phyloP scores from a whole-genome alignment of 2,113 vertebrate species.

The Cryptoleucopteryx plumbea region DNA sequence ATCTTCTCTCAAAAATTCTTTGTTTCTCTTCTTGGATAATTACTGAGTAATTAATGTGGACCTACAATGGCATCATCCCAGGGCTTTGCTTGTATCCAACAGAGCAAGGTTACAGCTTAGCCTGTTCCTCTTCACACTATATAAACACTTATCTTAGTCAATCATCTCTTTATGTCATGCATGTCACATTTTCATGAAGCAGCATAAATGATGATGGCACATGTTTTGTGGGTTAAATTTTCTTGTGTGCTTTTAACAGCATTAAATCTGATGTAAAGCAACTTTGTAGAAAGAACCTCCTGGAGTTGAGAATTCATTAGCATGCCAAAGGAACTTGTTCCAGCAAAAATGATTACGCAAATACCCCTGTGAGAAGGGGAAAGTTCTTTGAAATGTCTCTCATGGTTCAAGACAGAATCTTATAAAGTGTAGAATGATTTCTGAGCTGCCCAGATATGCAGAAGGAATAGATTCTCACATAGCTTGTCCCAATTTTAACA shows the following conservation, averaged over 20 bases:
- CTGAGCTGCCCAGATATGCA: neutral
- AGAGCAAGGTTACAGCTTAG: neutral
- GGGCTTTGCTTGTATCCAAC: neutral
- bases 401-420: neutral
- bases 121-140: neutral
- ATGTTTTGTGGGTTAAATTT: neutral
- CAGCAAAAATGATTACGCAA: conserved; percentile 49
- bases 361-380: conserved; percentile 20
- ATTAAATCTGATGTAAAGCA: conserved; percentile 26
- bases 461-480: neutral
- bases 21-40: neutral
- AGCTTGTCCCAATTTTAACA: neutral
- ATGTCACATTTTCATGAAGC: neutral
- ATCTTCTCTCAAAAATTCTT: neutral
- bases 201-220: neutral
- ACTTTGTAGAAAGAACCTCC: conserved; percentile 25
- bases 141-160: neutral
- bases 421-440: neutral
- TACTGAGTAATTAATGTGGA: neutral
- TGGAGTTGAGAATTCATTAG: conserved; percentile 46
- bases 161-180: neutral
- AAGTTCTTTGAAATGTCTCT: conserved; percentile 51
- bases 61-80: neutral
- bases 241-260: conserved; percentile 8
- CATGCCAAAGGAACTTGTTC: conserved; percentile 56